These are phyloP conservation scores for Sebastes taczanowskii DNA, from an alignment of 2,797 vertebrate species.

Conservation along the genomic window DNA sequence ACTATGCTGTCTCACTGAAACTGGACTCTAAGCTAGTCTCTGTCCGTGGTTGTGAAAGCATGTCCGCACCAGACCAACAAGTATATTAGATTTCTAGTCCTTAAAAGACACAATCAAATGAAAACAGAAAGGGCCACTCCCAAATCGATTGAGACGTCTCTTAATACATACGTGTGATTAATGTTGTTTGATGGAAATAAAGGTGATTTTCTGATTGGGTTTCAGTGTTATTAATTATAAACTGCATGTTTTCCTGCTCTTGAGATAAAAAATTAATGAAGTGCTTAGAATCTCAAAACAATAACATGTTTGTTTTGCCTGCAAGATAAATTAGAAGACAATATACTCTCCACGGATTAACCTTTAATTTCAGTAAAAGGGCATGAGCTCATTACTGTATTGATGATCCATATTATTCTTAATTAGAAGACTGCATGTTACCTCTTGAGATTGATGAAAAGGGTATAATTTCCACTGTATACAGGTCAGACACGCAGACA, in stretches of 20 bases:
- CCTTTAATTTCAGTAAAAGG: not conserved
- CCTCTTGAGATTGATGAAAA: conserved; percentile 30
- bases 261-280: not conserved
- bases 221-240: not conserved
- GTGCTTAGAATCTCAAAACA: not conserved
- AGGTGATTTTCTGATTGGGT: not conserved
- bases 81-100: not conserved
- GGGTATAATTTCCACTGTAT: not conserved
- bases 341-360: not conserved
- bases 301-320: not conserved
- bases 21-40: not conserved
- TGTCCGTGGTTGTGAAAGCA: not conserved
- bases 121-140: not conserved
- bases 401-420: not conserved
- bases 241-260: not conserved
- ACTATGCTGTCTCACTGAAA: not conserved
- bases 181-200: not conserved
- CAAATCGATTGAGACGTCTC: not conserved
- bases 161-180: not conserved
- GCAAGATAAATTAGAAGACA: not conserved
- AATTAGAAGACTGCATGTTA: not conserved
- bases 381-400: not conserved
- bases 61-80: not conserved
- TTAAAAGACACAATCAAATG: not conserved
- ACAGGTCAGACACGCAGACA: not conserved